A percentile compares a stretch with the other conserved stretches of the same genome.
Conservation (phyloP, 1,140 invertebrate genomes). For the Trachymyrmex septentrionalis region DNA sequence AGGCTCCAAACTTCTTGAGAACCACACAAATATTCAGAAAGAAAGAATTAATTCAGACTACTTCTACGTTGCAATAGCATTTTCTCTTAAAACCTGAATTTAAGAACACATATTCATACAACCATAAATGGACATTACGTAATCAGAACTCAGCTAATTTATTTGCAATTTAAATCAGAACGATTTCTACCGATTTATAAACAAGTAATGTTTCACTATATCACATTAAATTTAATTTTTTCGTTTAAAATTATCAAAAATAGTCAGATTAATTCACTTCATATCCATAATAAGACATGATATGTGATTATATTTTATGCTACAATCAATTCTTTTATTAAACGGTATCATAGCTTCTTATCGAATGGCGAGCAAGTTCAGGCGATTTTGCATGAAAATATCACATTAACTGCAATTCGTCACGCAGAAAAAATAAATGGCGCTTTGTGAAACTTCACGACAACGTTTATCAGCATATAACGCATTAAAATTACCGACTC, state of each 20-base stretch:
- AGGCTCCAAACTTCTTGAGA: slow-evolving; percentile 22
- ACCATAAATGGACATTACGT: slow-evolving; percentile 1
- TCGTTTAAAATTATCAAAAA: neutral
- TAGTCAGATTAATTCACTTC: neutral
- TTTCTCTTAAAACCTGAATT: slow-evolving; percentile 17
- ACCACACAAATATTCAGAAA: slow-evolving; percentile 34
- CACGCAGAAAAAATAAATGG: neutral
- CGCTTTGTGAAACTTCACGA: slow-evolving; percentile 7
- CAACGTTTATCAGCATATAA: neutral
- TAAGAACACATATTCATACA: neutral
- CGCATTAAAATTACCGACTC: slow-evolving; percentile 64
- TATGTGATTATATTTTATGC: neutral
- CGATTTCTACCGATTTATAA: neutral
- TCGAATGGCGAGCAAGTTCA: neutral
- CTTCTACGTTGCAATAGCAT: neutral
- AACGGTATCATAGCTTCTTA: neutral
- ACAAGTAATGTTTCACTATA: neutral
- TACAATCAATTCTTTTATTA: neutral
- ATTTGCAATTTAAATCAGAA: neutral
- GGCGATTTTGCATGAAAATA: neutral
- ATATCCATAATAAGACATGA: neutral
- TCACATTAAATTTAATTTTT: slow-evolving; percentile 9
- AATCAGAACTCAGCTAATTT: neutral
- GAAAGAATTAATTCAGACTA: neutral
- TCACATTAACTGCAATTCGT: neutral